Evolutionary conservation across 2,888 invertebrate genomes (phyloP).

Genomic region (Heliconius aoede): DNA sequence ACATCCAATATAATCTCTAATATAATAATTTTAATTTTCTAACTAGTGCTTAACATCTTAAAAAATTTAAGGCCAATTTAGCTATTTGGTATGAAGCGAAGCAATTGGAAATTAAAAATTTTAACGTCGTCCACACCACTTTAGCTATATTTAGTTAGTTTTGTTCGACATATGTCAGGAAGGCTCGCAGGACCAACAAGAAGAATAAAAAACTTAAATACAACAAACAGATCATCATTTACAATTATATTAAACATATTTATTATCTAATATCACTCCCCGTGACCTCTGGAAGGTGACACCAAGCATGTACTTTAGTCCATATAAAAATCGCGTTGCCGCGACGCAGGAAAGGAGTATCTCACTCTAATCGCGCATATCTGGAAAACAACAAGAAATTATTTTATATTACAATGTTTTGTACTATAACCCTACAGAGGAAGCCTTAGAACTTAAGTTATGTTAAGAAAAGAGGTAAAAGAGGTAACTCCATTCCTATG

Average conservation of each 20-base stretch:
- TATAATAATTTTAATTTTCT: not conserved
- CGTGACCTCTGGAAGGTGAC: slow-evolving; percentile 46
- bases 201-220: slow-evolving; percentile 11
- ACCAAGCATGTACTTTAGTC: slow-evolving; percentile 51
- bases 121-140: slow-evolving; percentile 15
- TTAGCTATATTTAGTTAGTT: slow-evolving; percentile 1
- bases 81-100: slow-evolving; percentile 31
- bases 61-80: slow-evolving; percentile 7
- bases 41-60: slow-evolving; percentile 17
- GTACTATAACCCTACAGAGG: too few relatives aligned
- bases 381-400: slow-evolving; percentile 53
- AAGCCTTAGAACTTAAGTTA: too few relatives aligned
- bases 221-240: slow-evolving; percentile 48
- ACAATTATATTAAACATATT: slow-evolving; percentile 31
- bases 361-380: slow-evolving; percentile 77
- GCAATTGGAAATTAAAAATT: slow-evolving; percentile 24
- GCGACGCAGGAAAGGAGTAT: slow-evolving; percentile 52
- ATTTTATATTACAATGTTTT: not conserved
- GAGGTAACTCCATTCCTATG: too few relatives aligned
- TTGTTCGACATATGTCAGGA: not conserved
- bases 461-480: too few relatives aligned
- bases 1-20: slow-evolving; percentile 17
- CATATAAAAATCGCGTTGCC: slow-evolving; percentile 30
- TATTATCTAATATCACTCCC: slow-evolving; percentile 58
- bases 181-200: slow-evolving; percentile 27